phyloP scores from a whole-genome alignment of 1,140 invertebrate species.

The Polypedilum pembai region DNA sequence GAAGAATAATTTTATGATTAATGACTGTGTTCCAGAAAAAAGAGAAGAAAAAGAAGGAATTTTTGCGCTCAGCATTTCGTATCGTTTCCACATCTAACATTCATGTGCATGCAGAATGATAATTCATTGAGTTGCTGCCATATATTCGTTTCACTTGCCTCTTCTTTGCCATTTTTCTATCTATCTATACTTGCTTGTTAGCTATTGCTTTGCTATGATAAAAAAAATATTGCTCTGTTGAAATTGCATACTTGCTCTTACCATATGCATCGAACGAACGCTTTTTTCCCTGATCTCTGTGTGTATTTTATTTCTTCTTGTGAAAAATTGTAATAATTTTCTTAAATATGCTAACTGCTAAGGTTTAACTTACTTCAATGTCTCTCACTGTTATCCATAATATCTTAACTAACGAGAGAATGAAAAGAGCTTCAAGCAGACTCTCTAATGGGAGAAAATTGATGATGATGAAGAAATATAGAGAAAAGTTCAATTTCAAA shows the following conservation, averaged over 20 bases:
- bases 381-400: neutral
- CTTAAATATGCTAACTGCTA: slow-evolving; percentile 6
- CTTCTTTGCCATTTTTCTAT: neutral
- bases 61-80: neutral
- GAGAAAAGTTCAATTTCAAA: no score
- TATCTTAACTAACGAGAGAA: slow-evolving; percentile 1
- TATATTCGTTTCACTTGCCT: neutral
- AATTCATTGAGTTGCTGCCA: slow-evolving; percentile 11
- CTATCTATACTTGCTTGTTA: neutral
- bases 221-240: neutral
- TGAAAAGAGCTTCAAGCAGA: neutral
- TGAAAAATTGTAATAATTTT: neutral
- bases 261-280: neutral
- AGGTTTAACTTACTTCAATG: neutral
- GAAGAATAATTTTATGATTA: slow-evolving; percentile 19
- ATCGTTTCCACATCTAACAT: neutral
- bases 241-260: slow-evolving; percentile 4
- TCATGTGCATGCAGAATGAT: slow-evolving; percentile 11
- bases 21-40: slow-evolving; percentile 15
- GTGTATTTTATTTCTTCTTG: neutral
- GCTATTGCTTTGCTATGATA: neutral
- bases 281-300: neutral
- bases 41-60: neutral
- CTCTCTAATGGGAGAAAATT: no score
- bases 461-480: no score